Percentiles rank a stretch among this genome's conserved stretches.
These are phyloP conservation scores for Leptopilina clavipes DNA, from an alignment of 1,140 invertebrate species.

Conservation along the genomic window DNA sequence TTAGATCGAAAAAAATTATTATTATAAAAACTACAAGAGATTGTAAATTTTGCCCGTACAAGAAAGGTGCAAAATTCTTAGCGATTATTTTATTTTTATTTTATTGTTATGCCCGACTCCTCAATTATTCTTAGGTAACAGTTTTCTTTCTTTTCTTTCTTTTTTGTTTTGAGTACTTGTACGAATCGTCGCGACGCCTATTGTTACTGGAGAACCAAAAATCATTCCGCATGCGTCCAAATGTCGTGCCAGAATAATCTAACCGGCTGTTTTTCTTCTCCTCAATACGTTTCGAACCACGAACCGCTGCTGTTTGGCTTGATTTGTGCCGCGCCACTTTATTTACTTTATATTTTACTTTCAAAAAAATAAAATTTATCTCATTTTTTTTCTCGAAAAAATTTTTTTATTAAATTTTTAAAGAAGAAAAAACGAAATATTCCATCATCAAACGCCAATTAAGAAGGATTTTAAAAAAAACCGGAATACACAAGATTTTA, in stretches of 20 bases:
- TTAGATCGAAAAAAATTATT: too few relatives aligned
- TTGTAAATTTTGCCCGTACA: too few relatives aligned
- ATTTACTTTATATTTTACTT: background rate
- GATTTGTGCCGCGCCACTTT: slow-evolving; percentile 69
- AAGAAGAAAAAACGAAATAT: too few relatives aligned
- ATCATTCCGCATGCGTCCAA: slow-evolving; percentile 70
- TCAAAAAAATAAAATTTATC: background rate
- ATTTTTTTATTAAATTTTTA: too few relatives aligned
- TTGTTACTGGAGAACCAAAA: slow-evolving; percentile 51
- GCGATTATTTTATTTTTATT: too few relatives aligned
- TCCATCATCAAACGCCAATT: too few relatives aligned
- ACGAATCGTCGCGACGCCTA: slow-evolving; percentile 50
- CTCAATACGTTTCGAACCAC: slow-evolving; percentile 72
- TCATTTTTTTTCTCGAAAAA: too few relatives aligned
- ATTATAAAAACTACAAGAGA: too few relatives aligned
- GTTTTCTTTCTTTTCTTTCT: background rate
- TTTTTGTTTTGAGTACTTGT: slow-evolving; percentile 40
- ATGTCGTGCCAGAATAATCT: slow-evolving; percentile 64
- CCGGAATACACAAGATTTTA: too few relatives aligned
- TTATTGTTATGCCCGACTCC: too few relatives aligned
- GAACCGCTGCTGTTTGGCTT: slow-evolving; percentile 70
- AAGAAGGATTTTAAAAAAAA: too few relatives aligned
- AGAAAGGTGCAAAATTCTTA: too few relatives aligned
- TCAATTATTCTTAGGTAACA: slow-evolving; percentile 65
- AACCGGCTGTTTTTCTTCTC: slow-evolving; percentile 55